Conservation (phyloP, 2,888 invertebrate genomes). For the Luperina nickerlii region DNA sequence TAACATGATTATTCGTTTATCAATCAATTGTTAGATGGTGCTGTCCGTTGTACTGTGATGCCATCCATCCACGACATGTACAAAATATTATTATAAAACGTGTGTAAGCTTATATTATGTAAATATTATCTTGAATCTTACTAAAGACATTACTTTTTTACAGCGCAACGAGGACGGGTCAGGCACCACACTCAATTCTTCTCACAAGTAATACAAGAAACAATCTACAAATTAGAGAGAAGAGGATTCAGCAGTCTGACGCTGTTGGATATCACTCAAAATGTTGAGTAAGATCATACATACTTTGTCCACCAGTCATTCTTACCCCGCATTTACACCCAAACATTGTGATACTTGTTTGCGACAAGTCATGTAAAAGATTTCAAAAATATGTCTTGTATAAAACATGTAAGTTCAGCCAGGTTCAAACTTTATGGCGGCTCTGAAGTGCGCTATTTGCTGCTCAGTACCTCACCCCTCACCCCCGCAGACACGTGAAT, state of each 20-base stretch:
- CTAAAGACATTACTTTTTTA: conserved; percentile 38
- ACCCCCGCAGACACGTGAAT: no score
- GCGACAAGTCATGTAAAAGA: not conserved
- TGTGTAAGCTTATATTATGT: no score
- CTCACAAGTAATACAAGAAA: conserved; percentile 70
- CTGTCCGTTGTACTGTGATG: no score
- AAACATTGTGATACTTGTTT: not conserved
- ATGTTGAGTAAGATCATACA: conserved; percentile 69
- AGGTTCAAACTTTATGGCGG: no score
- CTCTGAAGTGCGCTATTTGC: no score
- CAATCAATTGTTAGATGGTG: no score
- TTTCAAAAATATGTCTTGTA: not conserved
- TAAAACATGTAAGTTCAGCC: no score
- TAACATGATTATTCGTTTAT: no score
- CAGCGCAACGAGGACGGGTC: conserved; percentile 64
- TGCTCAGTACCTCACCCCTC: no score
- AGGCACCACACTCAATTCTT: conserved; percentile 65
- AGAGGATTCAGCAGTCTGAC: conserved; percentile 73
- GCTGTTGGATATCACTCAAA: conserved; percentile 67
- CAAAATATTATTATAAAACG: no score
- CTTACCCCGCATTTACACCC: not conserved
- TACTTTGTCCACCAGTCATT: not conserved
- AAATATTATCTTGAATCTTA: not conserved
- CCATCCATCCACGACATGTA: no score
- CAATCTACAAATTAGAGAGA: conserved; percentile 72